Percentiles rank a stretch among this genome's conserved stretches.
phyloP scores from a whole-genome alignment of 1,140 invertebrate genomes.

The Drosophila mauritiana region DNA sequence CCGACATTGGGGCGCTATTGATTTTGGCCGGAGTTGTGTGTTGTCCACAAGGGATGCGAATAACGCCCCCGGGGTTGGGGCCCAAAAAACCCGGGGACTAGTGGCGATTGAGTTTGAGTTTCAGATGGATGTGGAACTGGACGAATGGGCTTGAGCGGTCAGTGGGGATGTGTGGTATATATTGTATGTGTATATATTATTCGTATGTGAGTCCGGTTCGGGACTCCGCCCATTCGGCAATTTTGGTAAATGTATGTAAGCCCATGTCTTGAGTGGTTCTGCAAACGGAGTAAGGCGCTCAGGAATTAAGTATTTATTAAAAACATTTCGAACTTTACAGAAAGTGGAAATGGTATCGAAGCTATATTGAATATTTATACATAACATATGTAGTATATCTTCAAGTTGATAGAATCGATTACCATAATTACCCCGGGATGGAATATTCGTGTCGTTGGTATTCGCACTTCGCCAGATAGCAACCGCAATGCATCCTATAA shows the following conservation, averaged over 20 bases:
- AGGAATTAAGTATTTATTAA: neutral
- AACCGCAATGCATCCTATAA: constrained; percentile 41
- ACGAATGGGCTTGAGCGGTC: constrained; percentile 20
- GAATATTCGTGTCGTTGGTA: neutral
- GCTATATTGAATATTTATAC: too few species aligned
- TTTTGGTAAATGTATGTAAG: neutral
- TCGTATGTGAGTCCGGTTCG: constrained; percentile 8
- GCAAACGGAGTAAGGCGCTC: neutral
- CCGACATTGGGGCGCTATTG: constrained; percentile 71
- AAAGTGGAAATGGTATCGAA: neutral
- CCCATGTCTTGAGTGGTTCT: neutral
- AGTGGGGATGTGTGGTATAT: constrained; percentile 10
- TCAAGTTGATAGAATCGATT: neutral
- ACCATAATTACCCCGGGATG: neutral
- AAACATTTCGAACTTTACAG: neutral
- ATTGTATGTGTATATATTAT: neutral
- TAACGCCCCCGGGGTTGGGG: constrained; percentile 5
- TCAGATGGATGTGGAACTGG: constrained; percentile 2
- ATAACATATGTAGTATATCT: too few species aligned
- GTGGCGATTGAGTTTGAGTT: neutral
- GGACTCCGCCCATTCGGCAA: constrained; percentile 7
- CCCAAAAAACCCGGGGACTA: constrained; percentile 10
- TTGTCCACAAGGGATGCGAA: constrained; percentile 23
- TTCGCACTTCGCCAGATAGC: neutral
- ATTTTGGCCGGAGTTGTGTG: constrained; percentile 55